Conservation (phyloP, 1,140 invertebrate species). For the Drosophila bocki region DNA sequence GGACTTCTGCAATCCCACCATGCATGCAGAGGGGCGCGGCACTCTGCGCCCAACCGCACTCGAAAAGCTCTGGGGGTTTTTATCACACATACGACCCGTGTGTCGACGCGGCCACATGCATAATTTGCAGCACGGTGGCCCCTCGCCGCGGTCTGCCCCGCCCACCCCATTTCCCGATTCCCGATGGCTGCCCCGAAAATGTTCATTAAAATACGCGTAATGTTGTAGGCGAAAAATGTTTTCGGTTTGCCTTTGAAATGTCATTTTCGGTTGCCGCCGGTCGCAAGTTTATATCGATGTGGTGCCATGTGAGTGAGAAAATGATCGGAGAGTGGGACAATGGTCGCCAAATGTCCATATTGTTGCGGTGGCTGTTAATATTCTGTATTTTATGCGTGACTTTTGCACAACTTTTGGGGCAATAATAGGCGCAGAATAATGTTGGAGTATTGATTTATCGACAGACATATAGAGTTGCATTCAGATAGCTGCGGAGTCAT, state of each 20-base stretch:
- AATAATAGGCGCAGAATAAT: conserved; percentile 16
- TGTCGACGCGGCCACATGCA: conserved; percentile 60
- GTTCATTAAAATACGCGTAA: conserved; percentile 73
- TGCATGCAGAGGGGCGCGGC: not conserved
- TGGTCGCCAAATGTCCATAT: conserved; percentile 36
- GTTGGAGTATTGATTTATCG: conserved; percentile 35
- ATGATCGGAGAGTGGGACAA: not conserved
- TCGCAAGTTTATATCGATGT: conserved; percentile 14
- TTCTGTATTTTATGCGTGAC: conserved; percentile 20
- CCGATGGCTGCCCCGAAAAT: conserved; percentile 40
- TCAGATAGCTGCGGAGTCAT: conserved; percentile 2
- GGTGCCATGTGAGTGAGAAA: not conserved
- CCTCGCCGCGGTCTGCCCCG: not conserved
- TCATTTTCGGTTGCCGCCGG: conserved; percentile 55
- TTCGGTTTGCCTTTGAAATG: conserved; percentile 71
- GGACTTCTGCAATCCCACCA: conserved; percentile 5
- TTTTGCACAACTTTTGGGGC: conserved; percentile 5
- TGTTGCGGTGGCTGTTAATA: conserved; percentile 34
- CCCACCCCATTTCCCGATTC: not conserved
- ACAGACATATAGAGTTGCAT: not conserved
- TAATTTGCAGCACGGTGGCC: conserved; percentile 47
- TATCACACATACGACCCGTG: conserved; percentile 75
- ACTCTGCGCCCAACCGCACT: conserved; percentile 37
- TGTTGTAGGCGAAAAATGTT: conserved; percentile 73
- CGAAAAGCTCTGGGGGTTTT: conserved; percentile 65